Evolutionary conservation across 2,113 vertebrate genomes (phyloP).

Genomic region (Scatophagus argus): DNA sequence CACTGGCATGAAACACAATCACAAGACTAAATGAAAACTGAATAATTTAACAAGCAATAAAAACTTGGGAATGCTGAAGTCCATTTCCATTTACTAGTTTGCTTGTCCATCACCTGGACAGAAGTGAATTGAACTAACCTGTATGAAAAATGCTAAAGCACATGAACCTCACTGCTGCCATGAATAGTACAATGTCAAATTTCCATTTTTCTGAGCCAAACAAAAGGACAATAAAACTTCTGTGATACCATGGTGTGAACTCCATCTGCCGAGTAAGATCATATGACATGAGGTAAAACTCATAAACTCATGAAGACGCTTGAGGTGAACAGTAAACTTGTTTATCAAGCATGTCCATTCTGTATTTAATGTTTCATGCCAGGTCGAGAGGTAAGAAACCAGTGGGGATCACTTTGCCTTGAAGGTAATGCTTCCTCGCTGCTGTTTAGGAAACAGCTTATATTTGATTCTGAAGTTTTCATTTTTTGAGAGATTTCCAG

Average conservation of each 20-base stretch:
- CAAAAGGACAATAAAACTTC: background rate
- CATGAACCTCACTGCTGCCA: background rate
- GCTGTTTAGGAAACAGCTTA: constrained; percentile 21
- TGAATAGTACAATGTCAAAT: too few species aligned
- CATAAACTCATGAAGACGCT: background rate
- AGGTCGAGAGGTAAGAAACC: background rate
- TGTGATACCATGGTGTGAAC: too few species aligned
- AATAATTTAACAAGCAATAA: background rate
- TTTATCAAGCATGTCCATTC: background rate
- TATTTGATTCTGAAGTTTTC: background rate
- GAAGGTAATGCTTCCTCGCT: background rate
- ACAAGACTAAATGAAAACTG: background rate
- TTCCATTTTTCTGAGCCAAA: background rate
- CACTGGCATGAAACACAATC: too few species aligned
- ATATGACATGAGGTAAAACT: background rate
- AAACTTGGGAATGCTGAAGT: background rate
- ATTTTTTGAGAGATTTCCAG: background rate
- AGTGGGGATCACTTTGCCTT: background rate
- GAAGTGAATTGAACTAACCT: background rate
- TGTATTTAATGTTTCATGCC: background rate
- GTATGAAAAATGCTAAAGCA: background rate
- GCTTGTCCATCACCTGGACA: background rate
- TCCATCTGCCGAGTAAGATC: background rate
- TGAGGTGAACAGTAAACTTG: background rate
- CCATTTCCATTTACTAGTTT: background rate